Evolutionary conservation across 2,797 vertebrate genomes (phyloP), one percentile per base, ranked within the genome.

Genomic region (Okamejei kenojei): DNA sequence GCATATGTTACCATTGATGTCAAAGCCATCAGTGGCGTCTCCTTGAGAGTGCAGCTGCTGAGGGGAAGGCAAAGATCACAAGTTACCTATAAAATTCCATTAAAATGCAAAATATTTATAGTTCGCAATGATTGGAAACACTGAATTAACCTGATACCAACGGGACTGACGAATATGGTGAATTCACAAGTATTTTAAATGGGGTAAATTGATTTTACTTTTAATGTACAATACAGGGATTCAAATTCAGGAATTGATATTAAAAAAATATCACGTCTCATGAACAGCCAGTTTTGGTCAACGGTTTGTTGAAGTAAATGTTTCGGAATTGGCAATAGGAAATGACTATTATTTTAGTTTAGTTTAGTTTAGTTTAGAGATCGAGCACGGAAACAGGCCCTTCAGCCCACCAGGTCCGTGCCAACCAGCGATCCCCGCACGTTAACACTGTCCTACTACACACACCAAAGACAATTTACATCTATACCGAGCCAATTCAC

Each of bases 1-100:
- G 61, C 61, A 88, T 68, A 88, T 68, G 61, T 68, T 88, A 65
- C 17, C 84, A 68, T 88, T 88, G 63, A 68, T 88, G 84, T 68
- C 84, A 88, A 68, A 32, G 84, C 84, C 61, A 65, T 88, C 61
- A 68, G 63, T 68, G 32, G 9, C 68, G n/a, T 68, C 19, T 68
- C 61, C 32, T 63, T 88, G 84, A 68, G 21, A 68, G 17, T 63
- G 35, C 68, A 32, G 17, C 63, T 65, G 58, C 58, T n/a, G 26
- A 88, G 21, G n/a, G n/a, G n/a, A 65, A 88, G 29, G 78, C 78
- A 79, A 79, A 79, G 84, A 13, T 32, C 29, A 35, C n/a, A 32
- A 88, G 9, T 65, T 23, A 7, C 35, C 84, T 35, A 32, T 68
- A 21, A 32, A 88, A 68, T 68, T 35, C 63, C 21, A 68, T 88